These are phyloP conservation scores for Microdon myrmicae DNA, from an alignment of 2,888 invertebrate genomes.

Conservation along the genomic window DNA sequence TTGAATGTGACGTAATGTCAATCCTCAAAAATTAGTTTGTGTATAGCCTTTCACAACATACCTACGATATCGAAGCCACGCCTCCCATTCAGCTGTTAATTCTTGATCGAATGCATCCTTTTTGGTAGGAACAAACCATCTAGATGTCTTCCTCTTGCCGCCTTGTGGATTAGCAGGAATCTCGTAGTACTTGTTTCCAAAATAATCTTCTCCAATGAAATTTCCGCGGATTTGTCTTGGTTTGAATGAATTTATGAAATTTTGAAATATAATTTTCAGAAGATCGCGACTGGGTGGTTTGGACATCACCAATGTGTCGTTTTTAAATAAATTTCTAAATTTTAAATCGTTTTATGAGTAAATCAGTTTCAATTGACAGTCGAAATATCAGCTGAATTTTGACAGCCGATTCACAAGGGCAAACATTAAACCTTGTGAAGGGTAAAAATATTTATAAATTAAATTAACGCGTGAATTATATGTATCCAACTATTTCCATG, in stretches of 20 bases:
- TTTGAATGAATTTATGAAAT: slow-evolving; percentile 63
- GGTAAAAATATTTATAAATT: no score
- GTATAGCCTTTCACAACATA: slow-evolving; percentile 53
- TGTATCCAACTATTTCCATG: no score
- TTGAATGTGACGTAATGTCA: not conserved
- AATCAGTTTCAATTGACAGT: no score
- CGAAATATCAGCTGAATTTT: no score
- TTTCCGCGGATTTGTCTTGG: slow-evolving; percentile 70
- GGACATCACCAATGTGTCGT: slow-evolving; percentile 33
- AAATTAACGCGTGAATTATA: no score
- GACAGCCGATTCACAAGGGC: no score
- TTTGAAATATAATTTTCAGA: slow-evolving; percentile 62
- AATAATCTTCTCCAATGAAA: slow-evolving; percentile 78
- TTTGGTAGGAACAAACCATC: slow-evolving; percentile 79
- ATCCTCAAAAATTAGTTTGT: not conserved
- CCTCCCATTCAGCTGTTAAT: slow-evolving; percentile 87
- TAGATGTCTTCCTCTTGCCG: slow-evolving; percentile 73
- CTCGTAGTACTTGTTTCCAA: slow-evolving; percentile 86
- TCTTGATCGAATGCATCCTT: slow-evolving; percentile 75
- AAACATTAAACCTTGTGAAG: no score
- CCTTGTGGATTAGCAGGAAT: slow-evolving; percentile 74
- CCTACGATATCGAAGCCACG: slow-evolving; percentile 81
- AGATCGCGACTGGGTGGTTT: slow-evolving; percentile 63
- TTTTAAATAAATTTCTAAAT: not conserved
- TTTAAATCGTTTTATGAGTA: not conserved